Percentiles rank a stretch among this genome's conserved stretches.
These are phyloP conservation scores for Pseudorhiza aurosa DNA, from an alignment of 30 jellyfish, hydroid and myxozoan genomes.

Conservation along the genomic window DNA sequence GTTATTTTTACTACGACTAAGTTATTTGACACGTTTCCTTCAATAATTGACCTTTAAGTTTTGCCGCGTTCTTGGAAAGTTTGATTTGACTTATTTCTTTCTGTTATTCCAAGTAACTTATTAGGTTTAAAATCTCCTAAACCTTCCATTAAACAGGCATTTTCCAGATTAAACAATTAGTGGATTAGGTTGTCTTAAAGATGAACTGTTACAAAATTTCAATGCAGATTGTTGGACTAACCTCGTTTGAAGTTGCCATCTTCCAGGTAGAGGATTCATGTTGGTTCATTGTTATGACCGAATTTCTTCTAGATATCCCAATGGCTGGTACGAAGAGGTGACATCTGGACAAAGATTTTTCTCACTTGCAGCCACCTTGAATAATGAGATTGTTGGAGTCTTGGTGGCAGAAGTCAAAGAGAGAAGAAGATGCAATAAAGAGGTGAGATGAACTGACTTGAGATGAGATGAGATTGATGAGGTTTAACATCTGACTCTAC, in stretches of 20 bases:
- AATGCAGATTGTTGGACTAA: too few relatives aligned
- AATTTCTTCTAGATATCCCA: slow-evolving; percentile 93
- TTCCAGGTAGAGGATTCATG: too few relatives aligned
- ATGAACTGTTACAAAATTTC: too few relatives aligned
- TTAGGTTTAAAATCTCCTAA: too few relatives aligned
- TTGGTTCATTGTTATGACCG: too few relatives aligned
- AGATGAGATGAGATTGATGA: not conserved
- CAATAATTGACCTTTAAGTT: not conserved
- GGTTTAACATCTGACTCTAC: not conserved
- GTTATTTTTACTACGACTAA: too few relatives aligned
- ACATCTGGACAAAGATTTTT: slow-evolving; percentile 74
- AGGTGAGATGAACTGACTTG: slow-evolving; percentile 61
- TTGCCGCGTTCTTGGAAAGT: not conserved
- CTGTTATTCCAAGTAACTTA: too few relatives aligned
- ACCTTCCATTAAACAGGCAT: too few relatives aligned
- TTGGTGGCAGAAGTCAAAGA: slow-evolving; percentile 83
- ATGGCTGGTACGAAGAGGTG: slow-evolving; percentile 94
- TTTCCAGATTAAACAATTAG: too few relatives aligned
- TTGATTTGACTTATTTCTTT: not conserved
- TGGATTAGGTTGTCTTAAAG: too few relatives aligned
- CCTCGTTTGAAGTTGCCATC: too few relatives aligned
- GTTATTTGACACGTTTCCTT: not conserved
- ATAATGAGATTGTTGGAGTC: slow-evolving; percentile 81
- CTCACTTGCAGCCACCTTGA: slow-evolving; percentile 83
- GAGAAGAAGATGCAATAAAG: slow-evolving; percentile 75